Evolutionary conservation across 2,797 vertebrate genomes (phyloP).

Genomic region (Petrocephalus schoutedeni): DNA sequence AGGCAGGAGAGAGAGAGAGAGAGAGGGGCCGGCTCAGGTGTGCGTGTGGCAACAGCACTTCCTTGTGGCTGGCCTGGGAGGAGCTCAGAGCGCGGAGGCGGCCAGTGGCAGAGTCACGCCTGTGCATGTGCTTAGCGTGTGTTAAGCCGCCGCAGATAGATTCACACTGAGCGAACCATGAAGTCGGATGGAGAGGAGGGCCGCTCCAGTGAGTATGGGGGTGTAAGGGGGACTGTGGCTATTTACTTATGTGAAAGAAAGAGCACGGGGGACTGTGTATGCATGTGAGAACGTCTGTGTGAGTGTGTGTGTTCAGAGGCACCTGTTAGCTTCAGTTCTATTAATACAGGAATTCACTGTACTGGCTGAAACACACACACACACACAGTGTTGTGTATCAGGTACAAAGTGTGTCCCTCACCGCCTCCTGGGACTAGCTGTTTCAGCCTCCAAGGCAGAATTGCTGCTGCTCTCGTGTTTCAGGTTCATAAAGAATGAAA

Average conservation of each 20-base stretch:
- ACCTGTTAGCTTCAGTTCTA: neutral
- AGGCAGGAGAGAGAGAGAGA: neutral
- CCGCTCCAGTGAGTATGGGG: neutral
- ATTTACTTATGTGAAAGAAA: neutral
- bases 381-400: too few species aligned
- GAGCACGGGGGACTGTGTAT: neutral
- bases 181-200: constrained; percentile 9
- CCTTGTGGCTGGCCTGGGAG: neutral
- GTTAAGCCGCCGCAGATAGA: neutral
- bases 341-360: neutral
- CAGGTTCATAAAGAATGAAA: neutral
- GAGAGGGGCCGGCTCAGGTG: neutral
- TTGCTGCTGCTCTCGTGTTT: constrained; percentile 1
- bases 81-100: neutral
- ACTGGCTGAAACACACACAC: neutral
- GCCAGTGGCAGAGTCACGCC: neutral
- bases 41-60: neutral
- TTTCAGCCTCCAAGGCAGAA: neutral
- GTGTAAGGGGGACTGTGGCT: neutral
- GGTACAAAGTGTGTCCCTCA: neutral
- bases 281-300: neutral
- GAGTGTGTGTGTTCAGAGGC: neutral
- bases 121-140: neutral
- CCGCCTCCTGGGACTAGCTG: neutral
- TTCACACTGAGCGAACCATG: neutral